Conservation (phyloP, 2,797 vertebrate genomes). For the Hyperoplus lanceolatus region DNA sequence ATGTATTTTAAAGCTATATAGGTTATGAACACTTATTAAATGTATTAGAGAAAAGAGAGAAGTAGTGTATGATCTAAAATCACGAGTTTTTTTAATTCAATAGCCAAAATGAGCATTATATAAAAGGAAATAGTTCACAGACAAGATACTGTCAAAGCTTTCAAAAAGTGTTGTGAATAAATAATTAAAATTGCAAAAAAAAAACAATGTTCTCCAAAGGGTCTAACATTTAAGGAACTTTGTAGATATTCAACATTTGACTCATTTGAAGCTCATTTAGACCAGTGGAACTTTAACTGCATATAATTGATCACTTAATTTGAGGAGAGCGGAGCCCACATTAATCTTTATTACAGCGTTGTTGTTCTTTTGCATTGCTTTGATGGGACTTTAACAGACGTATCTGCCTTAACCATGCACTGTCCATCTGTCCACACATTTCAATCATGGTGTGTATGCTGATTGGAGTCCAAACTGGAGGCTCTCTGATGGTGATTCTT, state of each 20-base stretch:
- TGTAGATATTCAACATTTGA: not conserved
- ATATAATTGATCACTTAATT: slow-evolving; percentile 54
- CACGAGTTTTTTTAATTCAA: not conserved
- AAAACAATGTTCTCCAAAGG: not conserved
- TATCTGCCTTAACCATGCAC: slow-evolving; percentile 33
- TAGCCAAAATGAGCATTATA: not conserved
- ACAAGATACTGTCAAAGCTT: not conserved
- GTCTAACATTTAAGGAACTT: not conserved
- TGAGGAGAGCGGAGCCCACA: slow-evolving; percentile 36
- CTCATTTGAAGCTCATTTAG: not conserved
- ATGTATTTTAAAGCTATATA: not conserved
- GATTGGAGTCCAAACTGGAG: slow-evolving; percentile 57
- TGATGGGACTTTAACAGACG: slow-evolving; percentile 61
- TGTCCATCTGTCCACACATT: slow-evolving; percentile 73
- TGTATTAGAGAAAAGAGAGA: not conserved
- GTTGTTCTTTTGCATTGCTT: slow-evolving; percentile 40
- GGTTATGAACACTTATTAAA: not conserved
- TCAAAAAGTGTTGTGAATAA: not conserved
- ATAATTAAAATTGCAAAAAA: not conserved
- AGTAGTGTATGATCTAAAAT: not conserved
- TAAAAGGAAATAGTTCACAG: not conserved
- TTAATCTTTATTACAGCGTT: slow-evolving; percentile 65
- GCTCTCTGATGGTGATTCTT: slow-evolving; percentile 53
- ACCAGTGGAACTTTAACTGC: slow-evolving; percentile 8
- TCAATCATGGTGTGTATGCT: slow-evolving; percentile 17